A percentile compares a stretch with the other conserved stretches of the same genome.
Evolutionary conservation across 1,140 invertebrate genomes (phyloP).

Genomic region (Choristoneura fumiferana): DNA sequence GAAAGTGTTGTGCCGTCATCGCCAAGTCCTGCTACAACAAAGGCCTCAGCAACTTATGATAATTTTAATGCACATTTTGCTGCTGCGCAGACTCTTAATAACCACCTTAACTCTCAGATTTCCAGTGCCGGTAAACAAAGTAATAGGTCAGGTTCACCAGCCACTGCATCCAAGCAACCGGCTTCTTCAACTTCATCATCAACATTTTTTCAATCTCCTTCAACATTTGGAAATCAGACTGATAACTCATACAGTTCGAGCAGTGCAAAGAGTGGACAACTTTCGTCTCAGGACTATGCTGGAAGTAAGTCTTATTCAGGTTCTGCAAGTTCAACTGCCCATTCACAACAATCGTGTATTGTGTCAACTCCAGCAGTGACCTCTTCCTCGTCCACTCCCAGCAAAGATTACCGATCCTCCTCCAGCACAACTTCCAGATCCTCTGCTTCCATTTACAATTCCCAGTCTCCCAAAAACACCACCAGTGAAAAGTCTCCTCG

Average conservation of each 20-base stretch:
- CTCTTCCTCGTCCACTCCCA: constrained; percentile 71
- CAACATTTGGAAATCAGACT: constrained; percentile 77
- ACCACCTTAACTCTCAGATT: constrained; percentile 81
- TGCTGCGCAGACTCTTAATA: constrained; percentile 81
- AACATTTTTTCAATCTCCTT: constrained; percentile 82
- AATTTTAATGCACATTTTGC: constrained; percentile 84
- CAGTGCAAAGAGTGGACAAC: constrained; percentile 79
- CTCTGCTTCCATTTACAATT: constrained; percentile 71
- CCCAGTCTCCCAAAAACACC: constrained; percentile 74
- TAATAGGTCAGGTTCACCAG: constrained; percentile 80
- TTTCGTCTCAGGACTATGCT: constrained; percentile 77
- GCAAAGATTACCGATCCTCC: constrained; percentile 82
- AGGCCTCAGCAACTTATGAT: constrained; percentile 80
- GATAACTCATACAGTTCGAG: constrained; percentile 79
- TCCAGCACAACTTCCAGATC: constrained; percentile 57
- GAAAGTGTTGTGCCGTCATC: constrained; percentile 86
- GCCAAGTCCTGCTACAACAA: constrained; percentile 79
- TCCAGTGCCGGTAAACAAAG: constrained; percentile 75
- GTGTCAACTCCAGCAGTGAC: constrained; percentile 82
- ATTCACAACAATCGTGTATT: constrained; percentile 84
- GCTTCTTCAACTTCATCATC: constrained; percentile 78
- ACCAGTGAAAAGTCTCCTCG: constrained; percentile 66
- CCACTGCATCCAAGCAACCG: constrained; percentile 77
- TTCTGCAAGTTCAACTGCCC: constrained; percentile 77
- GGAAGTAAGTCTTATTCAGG: constrained; percentile 80